A percentile compares a stretch with the other conserved stretches of the same genome.
phyloP scores from a whole-genome alignment of 1,140 invertebrate genomes.

The Sarcophaga bullata region DNA sequence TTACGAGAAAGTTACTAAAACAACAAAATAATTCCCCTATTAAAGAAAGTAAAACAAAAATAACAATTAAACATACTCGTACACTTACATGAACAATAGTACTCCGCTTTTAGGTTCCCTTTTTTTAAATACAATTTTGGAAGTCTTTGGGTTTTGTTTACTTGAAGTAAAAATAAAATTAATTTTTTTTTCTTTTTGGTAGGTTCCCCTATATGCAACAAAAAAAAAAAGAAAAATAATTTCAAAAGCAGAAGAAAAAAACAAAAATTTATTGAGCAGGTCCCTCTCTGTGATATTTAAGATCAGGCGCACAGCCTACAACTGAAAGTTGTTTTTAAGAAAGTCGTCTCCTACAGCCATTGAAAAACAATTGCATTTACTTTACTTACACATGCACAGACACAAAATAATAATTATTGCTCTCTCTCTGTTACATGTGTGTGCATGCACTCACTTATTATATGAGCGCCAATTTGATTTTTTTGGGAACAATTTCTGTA shows the following conservation, averaged over 20 bases:
- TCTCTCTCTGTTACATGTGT: no score
- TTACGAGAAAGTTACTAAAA: not conserved
- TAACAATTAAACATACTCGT: not conserved
- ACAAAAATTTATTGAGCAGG: constrained; percentile 58
- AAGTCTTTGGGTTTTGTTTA: no score
- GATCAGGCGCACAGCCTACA: constrained; percentile 56
- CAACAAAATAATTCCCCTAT: not conserved
- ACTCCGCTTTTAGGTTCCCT: constrained; percentile 13
- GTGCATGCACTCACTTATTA: no score
- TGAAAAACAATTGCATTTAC: not conserved
- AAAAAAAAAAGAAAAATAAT: not conserved
- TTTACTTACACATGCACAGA: not conserved
- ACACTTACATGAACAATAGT: not conserved
- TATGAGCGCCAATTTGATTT: no score
- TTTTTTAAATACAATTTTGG: not conserved
- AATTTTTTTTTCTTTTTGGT: not conserved
- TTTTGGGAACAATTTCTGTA: no score
- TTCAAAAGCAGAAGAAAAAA: constrained; percentile 30
- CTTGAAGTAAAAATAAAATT: no score
- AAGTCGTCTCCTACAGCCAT: constrained; percentile 17
- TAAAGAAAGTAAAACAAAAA: not conserved
- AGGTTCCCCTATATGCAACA: not conserved
- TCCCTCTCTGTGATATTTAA: constrained; percentile 62
- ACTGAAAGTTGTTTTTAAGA: constrained; percentile 43
- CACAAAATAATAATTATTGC: not conserved